Conservation (phyloP, 2,113 vertebrate species). For the Heterocephalus glaber region DNA sequence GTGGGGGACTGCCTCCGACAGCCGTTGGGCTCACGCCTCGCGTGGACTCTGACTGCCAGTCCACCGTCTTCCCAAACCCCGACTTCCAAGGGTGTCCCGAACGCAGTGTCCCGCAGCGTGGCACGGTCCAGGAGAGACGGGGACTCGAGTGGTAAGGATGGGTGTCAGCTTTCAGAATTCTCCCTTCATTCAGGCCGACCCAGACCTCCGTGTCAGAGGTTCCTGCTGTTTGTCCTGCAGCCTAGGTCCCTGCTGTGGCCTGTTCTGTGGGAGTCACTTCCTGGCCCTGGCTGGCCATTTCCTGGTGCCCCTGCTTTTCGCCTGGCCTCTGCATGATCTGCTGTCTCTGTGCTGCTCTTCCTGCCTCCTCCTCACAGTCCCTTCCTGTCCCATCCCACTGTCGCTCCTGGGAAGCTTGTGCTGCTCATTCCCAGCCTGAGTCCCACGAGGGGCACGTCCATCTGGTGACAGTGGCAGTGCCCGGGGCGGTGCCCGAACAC, state of each 20-base stretch:
- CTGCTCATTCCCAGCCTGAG: neutral
- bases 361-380: neutral
- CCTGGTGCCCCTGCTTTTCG: neutral
- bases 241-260: too few species aligned
- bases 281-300: neutral
- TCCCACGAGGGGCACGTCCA: neutral
- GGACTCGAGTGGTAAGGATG: conserved; percentile 87
- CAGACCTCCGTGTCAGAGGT: neutral
- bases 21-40: conserved; percentile 91
- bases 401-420: neutral
- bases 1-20: conserved; percentile 88
- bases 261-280: neutral
- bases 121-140: conserved; percentile 90
- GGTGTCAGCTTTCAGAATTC: neutral
- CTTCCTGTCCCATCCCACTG: neutral
- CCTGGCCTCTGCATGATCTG: neutral
- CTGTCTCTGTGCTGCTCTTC: neutral
- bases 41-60: conserved; percentile 90
- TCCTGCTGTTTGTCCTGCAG: neutral
- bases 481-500: too few species aligned
- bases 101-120: conserved; percentile 82
- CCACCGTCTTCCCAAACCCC: conserved; percentile 88
- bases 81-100: conserved; percentile 87
- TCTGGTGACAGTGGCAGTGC: neutral
- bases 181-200: neutral